Percentiles rank a stretch among this genome's conserved stretches.
phyloP scores from a whole-genome alignment of 2,113 vertebrate genomes.

The Takifugu flavidus region DNA sequence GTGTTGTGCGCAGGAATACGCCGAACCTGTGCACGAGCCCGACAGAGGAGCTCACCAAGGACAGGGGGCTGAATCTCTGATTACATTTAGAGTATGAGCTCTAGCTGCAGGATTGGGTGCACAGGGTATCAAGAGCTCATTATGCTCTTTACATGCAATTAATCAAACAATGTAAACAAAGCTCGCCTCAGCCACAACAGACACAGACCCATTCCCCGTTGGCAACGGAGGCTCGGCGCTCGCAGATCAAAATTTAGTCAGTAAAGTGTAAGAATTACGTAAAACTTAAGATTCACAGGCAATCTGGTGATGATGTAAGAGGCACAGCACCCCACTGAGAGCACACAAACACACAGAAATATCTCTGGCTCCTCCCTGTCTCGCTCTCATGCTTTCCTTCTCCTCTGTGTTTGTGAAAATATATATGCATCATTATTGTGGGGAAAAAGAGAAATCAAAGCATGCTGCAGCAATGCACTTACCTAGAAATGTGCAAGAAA shows the following conservation, averaged over 20 bases:
- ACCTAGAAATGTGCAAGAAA: neutral
- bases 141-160: constrained; percentile 63
- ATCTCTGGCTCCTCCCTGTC: constrained; percentile 25
- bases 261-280: constrained; percentile 40
- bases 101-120: constrained; percentile 52
- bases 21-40: constrained; percentile 31
- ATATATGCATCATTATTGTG: constrained; percentile 4
- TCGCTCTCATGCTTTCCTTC: constrained; percentile 18
- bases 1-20: constrained; percentile 24
- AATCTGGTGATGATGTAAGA: constrained; percentile 52
- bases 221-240: constrained; percentile 16
- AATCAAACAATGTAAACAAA: constrained; percentile 65
- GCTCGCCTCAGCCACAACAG: constrained; percentile 38
- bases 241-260: constrained; percentile 27
- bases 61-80: constrained; percentile 47
- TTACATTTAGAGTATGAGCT: constrained; percentile 60
- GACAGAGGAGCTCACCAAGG: constrained; percentile 32
- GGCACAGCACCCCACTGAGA: constrained; percentile 32
- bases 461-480: neutral
- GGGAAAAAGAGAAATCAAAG: constrained; percentile 13
- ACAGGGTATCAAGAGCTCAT: constrained; percentile 58
- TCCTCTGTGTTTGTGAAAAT: constrained; percentile 20
- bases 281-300: constrained; percentile 38
- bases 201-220: constrained; percentile 26
- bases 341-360: constrained; percentile 16